A percentile compares a stretch with the other conserved stretches of the same genome.
These are phyloP conservation scores for Icerya purchasi DNA, from an alignment of 2,888 invertebrate species.

Conservation along the genomic window DNA sequence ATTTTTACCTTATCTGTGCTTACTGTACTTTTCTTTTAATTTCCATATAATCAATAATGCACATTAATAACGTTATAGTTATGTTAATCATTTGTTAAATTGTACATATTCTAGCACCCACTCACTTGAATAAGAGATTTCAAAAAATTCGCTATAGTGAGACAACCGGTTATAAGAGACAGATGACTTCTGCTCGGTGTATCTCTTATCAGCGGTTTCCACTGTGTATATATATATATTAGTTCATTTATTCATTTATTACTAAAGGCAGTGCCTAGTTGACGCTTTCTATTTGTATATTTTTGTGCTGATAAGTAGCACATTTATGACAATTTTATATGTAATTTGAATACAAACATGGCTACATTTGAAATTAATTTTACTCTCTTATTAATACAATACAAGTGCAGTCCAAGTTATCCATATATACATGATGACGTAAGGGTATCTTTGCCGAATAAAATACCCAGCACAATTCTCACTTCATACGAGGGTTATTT, in stretches of 20 bases:
- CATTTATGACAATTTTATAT: too few relatives aligned
- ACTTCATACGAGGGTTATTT: too few relatives aligned
- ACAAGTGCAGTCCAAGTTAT: too few relatives aligned
- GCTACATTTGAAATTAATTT: too few relatives aligned
- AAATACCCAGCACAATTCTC: too few relatives aligned
- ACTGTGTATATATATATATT: neutral
- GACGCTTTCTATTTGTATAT: too few relatives aligned
- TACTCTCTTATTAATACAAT: too few relatives aligned
- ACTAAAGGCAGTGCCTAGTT: neutral
- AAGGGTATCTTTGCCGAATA: too few relatives aligned
- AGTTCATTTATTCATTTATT: neutral
- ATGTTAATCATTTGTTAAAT: neutral
- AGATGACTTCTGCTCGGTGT: neutral
- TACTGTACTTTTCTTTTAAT: neutral
- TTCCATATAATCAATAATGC: neutral
- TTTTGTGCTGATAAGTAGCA: too few relatives aligned
- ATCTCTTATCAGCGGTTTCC: neutral
- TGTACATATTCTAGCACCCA: neutral
- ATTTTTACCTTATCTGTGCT: too few relatives aligned
- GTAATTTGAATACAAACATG: too few relatives aligned
- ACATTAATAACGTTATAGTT: neutral
- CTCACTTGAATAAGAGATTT: neutral
- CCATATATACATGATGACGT: too few relatives aligned
- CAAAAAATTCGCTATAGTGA: neutral
- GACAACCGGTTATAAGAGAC: neutral